Conservation (phyloP, 2,113 vertebrate genomes). For the Pedionomus torquatus region DNA sequence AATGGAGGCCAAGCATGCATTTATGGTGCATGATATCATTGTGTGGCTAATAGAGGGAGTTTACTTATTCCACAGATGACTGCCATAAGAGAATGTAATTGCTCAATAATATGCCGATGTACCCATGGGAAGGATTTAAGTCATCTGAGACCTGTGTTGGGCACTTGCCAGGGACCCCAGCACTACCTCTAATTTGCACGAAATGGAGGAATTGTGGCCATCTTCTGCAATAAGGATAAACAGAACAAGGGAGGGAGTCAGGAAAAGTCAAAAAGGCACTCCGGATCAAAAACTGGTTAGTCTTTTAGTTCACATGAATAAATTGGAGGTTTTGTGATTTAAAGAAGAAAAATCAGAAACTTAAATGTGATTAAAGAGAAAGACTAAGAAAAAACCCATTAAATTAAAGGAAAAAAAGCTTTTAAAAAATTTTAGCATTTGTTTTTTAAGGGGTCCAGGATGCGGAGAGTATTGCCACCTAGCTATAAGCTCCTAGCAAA, state of each 20-base stretch:
- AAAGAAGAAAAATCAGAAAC: not conserved
- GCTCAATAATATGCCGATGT: constrained; percentile 54
- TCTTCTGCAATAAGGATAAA: not conserved
- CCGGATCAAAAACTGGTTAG: not conserved
- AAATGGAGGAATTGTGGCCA: not conserved
- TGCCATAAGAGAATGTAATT: constrained; percentile 68
- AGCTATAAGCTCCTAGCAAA: not conserved
- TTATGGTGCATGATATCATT: constrained; percentile 50
- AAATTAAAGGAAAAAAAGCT: not conserved
- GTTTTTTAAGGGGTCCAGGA: not conserved
- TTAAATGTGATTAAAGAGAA: not conserved
- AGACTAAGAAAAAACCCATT: not conserved
- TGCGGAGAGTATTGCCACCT: not conserved
- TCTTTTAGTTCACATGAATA: not conserved
- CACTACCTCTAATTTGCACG: not conserved
- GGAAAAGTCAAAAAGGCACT: not conserved
- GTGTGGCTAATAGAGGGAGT: constrained; percentile 44
- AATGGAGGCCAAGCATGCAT: constrained; percentile 50
- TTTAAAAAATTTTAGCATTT: not conserved
- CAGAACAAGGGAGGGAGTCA: not conserved
- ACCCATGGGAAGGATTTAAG: constrained; percentile 55
- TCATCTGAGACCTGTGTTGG: constrained; percentile 49
- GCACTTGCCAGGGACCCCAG: constrained; percentile 42
- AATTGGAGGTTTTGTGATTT: not conserved
- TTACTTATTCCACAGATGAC: constrained; percentile 61